Evolutionary conservation across 2,888 invertebrate species (phyloP).

Genomic region (Thecocarcelia acutangulata): DNA sequence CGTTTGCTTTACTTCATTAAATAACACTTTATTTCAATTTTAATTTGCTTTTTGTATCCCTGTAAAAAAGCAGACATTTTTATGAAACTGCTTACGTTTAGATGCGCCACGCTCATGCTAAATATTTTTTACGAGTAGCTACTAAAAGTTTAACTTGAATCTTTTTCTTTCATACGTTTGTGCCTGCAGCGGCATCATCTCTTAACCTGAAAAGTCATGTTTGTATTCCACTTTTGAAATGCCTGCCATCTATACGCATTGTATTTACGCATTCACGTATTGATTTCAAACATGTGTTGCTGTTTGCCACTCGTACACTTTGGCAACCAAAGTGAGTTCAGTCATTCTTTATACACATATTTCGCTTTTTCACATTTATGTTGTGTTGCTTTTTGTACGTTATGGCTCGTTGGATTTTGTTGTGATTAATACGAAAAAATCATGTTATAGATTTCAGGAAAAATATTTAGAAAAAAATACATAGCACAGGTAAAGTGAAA

Average conservation of each 20-base stretch:
- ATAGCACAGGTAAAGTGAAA: not conserved
- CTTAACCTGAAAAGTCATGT: constrained; percentile 64
- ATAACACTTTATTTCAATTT: constrained; percentile 59
- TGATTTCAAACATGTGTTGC: constrained; percentile 64
- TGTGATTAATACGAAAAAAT: constrained; percentile 67
- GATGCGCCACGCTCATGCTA: not conserved
- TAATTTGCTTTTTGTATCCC: not conserved
- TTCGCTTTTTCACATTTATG: constrained; percentile 12
- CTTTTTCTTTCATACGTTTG: constrained; percentile 5
- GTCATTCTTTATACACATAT: constrained; percentile 13
- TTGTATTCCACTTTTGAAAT: constrained; percentile 42
- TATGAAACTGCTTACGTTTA: not conserved
- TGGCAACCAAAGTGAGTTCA: constrained; percentile 32
- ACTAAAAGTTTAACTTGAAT: constrained; percentile 32
- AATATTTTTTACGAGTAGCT: not conserved
- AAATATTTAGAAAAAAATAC: constrained; percentile 10
- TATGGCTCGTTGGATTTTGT: constrained; percentile 68
- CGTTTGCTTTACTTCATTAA: constrained; percentile 56
- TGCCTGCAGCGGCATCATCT: constrained; percentile 54
- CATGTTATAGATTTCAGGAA: constrained; percentile 39
- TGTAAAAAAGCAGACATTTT: constrained; percentile 2
- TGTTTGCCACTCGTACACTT: constrained; percentile 25
- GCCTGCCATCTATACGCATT: constrained; percentile 45
- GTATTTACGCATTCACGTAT: constrained; percentile 62
- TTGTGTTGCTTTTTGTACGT: constrained; percentile 60